Percentiles rank a stretch among this genome's conserved stretches.
phyloP scores from a whole-genome alignment of 2,797 vertebrate species.

The Clarias fuscus region DNA sequence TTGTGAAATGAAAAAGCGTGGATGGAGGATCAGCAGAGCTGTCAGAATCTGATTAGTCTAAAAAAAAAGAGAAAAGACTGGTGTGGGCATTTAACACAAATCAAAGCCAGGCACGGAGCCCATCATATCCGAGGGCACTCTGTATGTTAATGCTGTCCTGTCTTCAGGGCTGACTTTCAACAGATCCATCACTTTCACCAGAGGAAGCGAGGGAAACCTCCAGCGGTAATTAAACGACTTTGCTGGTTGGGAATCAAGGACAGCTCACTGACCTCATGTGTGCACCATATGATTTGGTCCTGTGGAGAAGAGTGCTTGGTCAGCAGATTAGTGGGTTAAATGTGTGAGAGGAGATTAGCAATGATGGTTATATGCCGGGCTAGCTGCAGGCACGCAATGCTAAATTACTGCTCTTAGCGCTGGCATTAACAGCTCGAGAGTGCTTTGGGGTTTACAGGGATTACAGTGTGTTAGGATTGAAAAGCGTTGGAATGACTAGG shows the following conservation, averaged over 20 bases:
- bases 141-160: neutral
- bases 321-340: constrained; percentile 42
- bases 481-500: constrained; percentile 20
- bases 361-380: constrained; percentile 33
- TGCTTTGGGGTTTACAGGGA: constrained; percentile 20
- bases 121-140: neutral
- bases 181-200: constrained; percentile 18
- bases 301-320: constrained; percentile 31
- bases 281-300: constrained; percentile 31
- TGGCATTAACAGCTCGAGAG: constrained; percentile 37
- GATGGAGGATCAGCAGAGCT: constrained; percentile 17
- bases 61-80: neutral
- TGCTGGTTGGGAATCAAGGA: constrained; percentile 31
- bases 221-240: constrained; percentile 22
- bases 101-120: neutral
- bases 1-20: neutral
- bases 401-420: constrained; percentile 44
- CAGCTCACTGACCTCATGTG: constrained; percentile 25
- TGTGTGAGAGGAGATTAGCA: constrained; percentile 36
- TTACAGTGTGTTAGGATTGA: constrained; percentile 15
- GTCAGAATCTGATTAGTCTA: neutral
- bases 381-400: constrained; percentile 37
- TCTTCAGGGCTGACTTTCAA: constrained; percentile 28
- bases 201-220: constrained; percentile 30
- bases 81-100: neutral